phyloP scores from a whole-genome alignment of 2,797 vertebrate species.

The Kryptolebias ocellatus region DNA sequence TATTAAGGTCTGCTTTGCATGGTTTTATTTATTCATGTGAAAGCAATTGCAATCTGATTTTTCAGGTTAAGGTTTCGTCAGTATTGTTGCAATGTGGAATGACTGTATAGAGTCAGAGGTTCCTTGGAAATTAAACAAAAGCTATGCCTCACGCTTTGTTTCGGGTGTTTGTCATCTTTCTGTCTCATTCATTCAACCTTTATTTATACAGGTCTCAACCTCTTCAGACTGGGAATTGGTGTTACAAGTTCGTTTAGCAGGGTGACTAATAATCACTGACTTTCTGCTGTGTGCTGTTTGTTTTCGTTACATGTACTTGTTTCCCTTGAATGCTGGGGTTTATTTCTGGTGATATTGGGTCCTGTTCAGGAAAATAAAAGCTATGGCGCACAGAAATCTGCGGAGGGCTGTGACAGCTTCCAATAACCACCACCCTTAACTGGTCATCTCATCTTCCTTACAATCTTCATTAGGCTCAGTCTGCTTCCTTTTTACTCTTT shows the following conservation, averaged over 20 bases:
- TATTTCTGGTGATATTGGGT: too few species aligned
- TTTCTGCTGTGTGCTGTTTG: too few species aligned
- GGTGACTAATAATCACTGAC: too few species aligned
- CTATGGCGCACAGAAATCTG: background rate
- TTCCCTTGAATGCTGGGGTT: too few species aligned
- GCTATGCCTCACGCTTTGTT: background rate
- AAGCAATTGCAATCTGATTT: too few species aligned
- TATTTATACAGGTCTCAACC: too few species aligned
- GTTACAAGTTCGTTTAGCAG: background rate
- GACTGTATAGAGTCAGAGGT: background rate
- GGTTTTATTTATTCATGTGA: too few species aligned
- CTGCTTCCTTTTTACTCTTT: constrained; percentile 56
- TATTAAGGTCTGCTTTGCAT: background rate
- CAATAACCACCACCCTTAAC: constrained; percentile 62
- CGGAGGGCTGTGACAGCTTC: constrained; percentile 61
- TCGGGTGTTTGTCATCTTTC: background rate
- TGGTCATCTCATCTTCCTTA: constrained; percentile 77
- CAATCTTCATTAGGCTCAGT: constrained; percentile 68
- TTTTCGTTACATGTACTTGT: too few species aligned
- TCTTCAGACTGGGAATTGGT: background rate
- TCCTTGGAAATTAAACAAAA: constrained; percentile 5
- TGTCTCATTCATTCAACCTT: too few species aligned
- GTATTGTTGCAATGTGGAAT: background rate
- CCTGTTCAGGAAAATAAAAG: background rate
- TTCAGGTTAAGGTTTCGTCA: too few species aligned